Conservation (phyloP, 1,140 invertebrate genomes). For the Rhizoglyphus robini region DNA sequence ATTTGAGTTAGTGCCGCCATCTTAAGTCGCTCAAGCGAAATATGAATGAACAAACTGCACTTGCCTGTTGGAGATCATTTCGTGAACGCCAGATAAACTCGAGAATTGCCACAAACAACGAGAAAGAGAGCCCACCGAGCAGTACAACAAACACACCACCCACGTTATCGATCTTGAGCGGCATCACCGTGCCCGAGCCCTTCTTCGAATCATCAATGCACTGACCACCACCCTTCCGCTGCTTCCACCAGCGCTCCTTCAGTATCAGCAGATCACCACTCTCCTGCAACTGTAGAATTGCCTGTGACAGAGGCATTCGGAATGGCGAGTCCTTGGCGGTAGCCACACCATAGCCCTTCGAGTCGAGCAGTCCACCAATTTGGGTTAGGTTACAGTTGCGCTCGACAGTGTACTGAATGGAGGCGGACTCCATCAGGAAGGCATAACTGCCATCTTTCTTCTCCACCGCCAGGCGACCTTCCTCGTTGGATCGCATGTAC, state of each 20-base stretch:
- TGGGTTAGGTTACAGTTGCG: constrained; percentile 94
- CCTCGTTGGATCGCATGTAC: constrained; percentile 60
- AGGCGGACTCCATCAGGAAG: constrained; percentile 76
- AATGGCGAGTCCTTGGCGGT: constrained; percentile 26
- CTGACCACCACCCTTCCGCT: constrained; percentile 27
- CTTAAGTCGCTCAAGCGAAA: too few species aligned
- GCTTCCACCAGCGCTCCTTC: constrained; percentile 34
- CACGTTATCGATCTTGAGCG: constrained; percentile 31
- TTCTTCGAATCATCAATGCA: constrained; percentile 26
- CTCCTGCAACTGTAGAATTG: constrained; percentile 37
- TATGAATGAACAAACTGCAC: constrained; percentile 1
- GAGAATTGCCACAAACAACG: constrained; percentile 26
- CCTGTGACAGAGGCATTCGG: constrained; percentile 30
- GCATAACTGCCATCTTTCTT: constrained; percentile 47
- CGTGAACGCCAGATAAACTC: constrained; percentile 26
- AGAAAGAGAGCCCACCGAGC: constrained; percentile 34
- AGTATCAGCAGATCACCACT: constrained; percentile 33
- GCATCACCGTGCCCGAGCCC: constrained; percentile 23
- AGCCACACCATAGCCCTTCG: constrained; percentile 48
- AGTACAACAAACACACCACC: constrained; percentile 42
- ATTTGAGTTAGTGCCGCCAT: too few species aligned
- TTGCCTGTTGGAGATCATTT: neutral
- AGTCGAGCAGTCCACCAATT: constrained; percentile 85
- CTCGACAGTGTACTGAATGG: constrained; percentile 88
- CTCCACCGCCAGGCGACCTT: constrained; percentile 65